Evolutionary conservation across 2,888 invertebrate genomes (phyloP), one percentile per base, ranked within the genome.

Genomic region (Baccha elongata): DNA sequence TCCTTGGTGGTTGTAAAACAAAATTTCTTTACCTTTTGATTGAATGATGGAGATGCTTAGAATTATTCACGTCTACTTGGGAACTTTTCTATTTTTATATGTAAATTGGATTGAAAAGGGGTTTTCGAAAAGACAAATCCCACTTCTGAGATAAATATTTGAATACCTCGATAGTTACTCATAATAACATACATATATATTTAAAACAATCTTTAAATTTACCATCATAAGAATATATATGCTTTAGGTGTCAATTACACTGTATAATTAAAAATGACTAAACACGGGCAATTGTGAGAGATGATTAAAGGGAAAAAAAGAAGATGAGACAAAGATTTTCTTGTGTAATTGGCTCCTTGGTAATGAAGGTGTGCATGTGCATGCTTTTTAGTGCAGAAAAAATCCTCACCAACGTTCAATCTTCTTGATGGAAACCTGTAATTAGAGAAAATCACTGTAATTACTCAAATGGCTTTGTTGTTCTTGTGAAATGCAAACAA

Each of bases 381-480:
- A 72, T 60, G 23, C 26, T n/a, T n/a, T n/a, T n/a, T n/a, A n/a
- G n/a, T 2, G 0, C 13, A 5, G 17, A 6, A 17, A 11, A 11
- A 23, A 15, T 19, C 5, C 19, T 19, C 60, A 17, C 6, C 21
- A 13, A 4, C 7, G 15, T 50, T 58, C 17, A 21, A 35, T 52
- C 46, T 17, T 52, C 35, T 65, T 44, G 15, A 55, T 42, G 19
- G 26, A 68, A 21, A 55, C 48, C 29, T 48, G 62, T 37, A 68
- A 74, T 80, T 64, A 50, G 42, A 50, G 26, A 23, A 48, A 74
- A 62, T 68, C 37, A 11, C 40, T 80, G 68, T 80, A 74, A 80
- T 80, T 62, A 74, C 19, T 26, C 19, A 52, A 67, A 72, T 72
- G 58, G 50, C 35, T 46, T n/a, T n/a, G n/a, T n/a, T n/a, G n/a